Base-by-base conservation (phyloP, 2,797 vertebrate species). In the Lindbergichthys nudifrons region DNA sequence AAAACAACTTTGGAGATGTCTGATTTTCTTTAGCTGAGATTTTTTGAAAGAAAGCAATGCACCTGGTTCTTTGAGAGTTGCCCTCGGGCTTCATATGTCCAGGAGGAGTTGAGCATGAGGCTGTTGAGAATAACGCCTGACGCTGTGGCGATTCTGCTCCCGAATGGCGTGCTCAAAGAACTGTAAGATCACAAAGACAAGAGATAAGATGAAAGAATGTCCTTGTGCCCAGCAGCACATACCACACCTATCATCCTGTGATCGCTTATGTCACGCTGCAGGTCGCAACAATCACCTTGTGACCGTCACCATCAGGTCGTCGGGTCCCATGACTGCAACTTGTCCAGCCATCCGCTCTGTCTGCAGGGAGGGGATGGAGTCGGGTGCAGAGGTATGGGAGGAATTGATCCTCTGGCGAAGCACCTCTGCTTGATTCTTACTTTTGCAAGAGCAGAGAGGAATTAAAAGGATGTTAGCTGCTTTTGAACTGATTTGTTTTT, bases 41-140 rank as follows among this genome's bases (percentile, higher is more conserved):
- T 41, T 72, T 5, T 21, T 23, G 36, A 6, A 7, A 26, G 26
- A 23, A 10, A 10, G 3, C 50, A 7, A 23, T 39, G 9, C 67
- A 92, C 90, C 89, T 78, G 74, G 87, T 81, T 86, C 73, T 7
- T 81, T 77, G 41, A 91, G 83, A 65, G 85, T 76, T 66, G 63
- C 62, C 91, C 93, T 48, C 45, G 65, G 10, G 93, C 95, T 88
- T 89, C 92, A 58, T 94, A 95, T 51, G 92, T 91, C 95, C 95
- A 95, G 79, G 92, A 95, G 86, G 96, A 96, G 83, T 95, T 94
- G 65, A 96, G 85, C 83, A 97, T 94, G 78, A 97, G 95, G 79
- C 96, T 96, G 91, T 97, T 97, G 30, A 97, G 93, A 58, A 97
- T 84, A 69, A 98, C 89, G 12, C 96, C 96, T 8, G 96, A 96